Evolutionary conservation across 2,888 invertebrate species (phyloP).

Genomic region (Autographa pulchrina): DNA sequence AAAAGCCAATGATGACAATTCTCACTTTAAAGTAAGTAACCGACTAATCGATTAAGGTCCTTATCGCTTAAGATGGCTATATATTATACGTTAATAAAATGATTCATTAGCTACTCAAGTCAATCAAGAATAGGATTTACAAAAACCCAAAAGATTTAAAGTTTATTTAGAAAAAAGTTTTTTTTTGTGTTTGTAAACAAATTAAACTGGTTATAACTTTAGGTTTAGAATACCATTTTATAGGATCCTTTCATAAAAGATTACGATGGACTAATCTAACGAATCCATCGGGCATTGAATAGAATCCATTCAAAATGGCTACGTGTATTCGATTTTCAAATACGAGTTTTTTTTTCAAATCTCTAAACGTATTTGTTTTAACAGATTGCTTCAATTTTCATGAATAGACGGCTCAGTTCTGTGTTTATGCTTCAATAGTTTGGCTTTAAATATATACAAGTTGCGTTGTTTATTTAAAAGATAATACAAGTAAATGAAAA

Average conservation of each 20-base stretch:
- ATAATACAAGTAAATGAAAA: too few relatives aligned
- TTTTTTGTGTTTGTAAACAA: too few relatives aligned
- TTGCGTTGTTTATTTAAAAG: background rate
- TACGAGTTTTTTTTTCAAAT: slow-evolving; percentile 14
- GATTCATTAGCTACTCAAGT: too few relatives aligned
- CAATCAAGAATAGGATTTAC: too few relatives aligned
- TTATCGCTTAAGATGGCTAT: too few relatives aligned
- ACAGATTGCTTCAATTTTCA: background rate
- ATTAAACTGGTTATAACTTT: background rate
- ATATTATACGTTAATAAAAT: too few relatives aligned
- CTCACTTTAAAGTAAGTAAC: too few relatives aligned
- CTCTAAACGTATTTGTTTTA: slow-evolving; percentile 1
- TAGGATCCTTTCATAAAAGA: slow-evolving; percentile 24
- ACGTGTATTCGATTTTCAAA: slow-evolving; percentile 15
- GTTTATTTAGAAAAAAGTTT: too few relatives aligned
- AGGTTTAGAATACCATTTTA: slow-evolving; percentile 13
- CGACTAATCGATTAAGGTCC: too few relatives aligned
- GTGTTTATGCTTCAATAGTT: slow-evolving; percentile 19
- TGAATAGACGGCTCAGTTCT: background rate
- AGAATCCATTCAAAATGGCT: slow-evolving; percentile 23
- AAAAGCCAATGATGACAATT: too few relatives aligned
- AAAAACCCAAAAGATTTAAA: too few relatives aligned
- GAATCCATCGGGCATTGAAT: slow-evolving; percentile 15
- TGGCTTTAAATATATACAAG: background rate
- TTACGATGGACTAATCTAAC: slow-evolving; percentile 16